Percentiles rank a stretch among this genome's conserved stretches.
phyloP scores from a whole-genome alignment of 2,797 vertebrate species.

The Poliocrania exsul region DNA sequence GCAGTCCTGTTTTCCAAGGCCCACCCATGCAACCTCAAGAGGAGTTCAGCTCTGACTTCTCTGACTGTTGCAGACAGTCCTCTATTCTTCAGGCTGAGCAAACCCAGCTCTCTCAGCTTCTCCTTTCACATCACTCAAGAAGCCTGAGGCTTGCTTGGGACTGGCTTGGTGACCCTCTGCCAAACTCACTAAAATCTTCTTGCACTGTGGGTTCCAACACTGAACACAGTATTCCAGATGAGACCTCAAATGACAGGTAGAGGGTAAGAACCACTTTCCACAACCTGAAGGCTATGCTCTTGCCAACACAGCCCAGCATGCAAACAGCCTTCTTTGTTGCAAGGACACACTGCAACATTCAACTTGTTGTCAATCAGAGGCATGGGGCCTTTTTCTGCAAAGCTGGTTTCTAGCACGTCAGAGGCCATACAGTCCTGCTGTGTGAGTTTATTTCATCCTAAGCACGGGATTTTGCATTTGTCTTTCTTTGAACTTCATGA shows the following conservation, averaged over 20 bases:
- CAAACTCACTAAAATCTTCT: neutral
- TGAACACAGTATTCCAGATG: neutral
- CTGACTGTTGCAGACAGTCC: neutral
- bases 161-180: neutral
- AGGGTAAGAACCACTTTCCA: neutral
- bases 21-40: neutral
- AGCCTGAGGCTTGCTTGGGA: neutral
- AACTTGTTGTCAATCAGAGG: neutral
- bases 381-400: neutral
- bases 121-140: neutral
- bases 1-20: neutral
- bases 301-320: neutral
- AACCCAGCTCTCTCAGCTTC: neutral
- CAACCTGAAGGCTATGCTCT: neutral
- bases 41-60: neutral
- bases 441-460: neutral
- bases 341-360: neutral
- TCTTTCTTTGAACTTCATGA: neutral
- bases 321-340: neutral
- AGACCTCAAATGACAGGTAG: neutral
- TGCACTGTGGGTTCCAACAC: neutral
- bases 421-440: rapidly evolving
- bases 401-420: neutral
- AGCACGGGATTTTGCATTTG: neutral
- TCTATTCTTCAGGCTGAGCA: neutral